These are phyloP conservation scores for Pseudonaja textilis DNA, from an alignment of 2,113 vertebrate genomes.

Conservation along the genomic window DNA sequence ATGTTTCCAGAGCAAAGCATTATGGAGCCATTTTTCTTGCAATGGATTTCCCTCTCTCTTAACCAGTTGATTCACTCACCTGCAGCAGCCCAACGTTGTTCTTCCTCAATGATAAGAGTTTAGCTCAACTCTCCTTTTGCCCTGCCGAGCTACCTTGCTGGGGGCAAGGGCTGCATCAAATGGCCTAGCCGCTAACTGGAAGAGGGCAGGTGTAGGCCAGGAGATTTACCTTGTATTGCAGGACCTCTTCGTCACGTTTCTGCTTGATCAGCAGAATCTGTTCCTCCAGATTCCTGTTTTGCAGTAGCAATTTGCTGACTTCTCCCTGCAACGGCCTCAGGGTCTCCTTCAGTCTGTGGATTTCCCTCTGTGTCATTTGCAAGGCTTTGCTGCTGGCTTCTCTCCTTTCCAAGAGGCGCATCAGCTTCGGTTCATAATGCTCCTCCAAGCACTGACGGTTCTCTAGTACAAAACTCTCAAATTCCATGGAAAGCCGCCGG, in stretches of 20 bases:
- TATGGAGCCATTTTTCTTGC: not conserved
- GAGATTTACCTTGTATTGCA: conserved; percentile 80
- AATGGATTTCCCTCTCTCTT: too few species aligned
- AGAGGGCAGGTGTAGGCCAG: accelerated
- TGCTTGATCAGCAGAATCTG: conserved; percentile 77
- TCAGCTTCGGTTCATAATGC: conserved; percentile 84
- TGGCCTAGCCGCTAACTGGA: not conserved
- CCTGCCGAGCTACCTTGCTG: not conserved
- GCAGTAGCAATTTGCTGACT: conserved; percentile 74
- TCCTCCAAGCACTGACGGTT: conserved; percentile 83
- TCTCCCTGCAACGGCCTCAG: conserved; percentile 81
- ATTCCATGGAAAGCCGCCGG: conserved; percentile 77
- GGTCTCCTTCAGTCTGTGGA: conserved; percentile 77
- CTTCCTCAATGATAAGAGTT: not conserved
- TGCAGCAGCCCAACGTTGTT: not conserved
- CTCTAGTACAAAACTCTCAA: conserved; percentile 83
- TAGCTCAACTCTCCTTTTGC: not conserved
- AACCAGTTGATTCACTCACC: not conserved
- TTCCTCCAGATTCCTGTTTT: conserved; percentile 83
- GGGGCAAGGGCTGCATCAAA: not conserved
- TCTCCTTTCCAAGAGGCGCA: conserved; percentile 81
- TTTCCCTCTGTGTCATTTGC: conserved; percentile 77
- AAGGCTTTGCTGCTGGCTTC: conserved; percentile 75
- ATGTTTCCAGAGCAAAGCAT: not conserved
- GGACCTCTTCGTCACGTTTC: conserved; percentile 80